These are phyloP conservation scores for Allophyes oxyacanthae DNA, from an alignment of 2,888 invertebrate genomes.

Conservation along the genomic window DNA sequence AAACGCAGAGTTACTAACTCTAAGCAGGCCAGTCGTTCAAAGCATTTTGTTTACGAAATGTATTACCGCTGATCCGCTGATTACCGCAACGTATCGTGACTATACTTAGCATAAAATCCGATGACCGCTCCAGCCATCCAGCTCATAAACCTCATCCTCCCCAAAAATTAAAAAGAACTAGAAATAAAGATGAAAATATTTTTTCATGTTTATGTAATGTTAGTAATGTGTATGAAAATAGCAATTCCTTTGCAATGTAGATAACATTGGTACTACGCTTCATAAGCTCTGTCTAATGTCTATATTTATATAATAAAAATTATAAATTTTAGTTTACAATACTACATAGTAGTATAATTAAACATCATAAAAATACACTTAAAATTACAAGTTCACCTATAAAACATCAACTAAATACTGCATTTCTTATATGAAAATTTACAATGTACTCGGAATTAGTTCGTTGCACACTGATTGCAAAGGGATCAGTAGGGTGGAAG, in stretches of 20 bases:
- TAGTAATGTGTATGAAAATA: constrained; percentile 11
- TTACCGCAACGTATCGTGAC: too few species aligned
- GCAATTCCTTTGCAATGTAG: constrained; percentile 18
- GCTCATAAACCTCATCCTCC: too few species aligned
- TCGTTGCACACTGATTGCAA: constrained; percentile 98
- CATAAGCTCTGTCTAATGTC: constrained; percentile 24
- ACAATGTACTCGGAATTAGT: constrained; percentile 98
- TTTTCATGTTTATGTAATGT: not conserved
- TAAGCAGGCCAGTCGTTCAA: too few species aligned
- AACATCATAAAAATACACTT: constrained; percentile 30
- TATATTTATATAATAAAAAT: constrained; percentile 17
- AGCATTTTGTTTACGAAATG: too few species aligned
- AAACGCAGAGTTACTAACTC: too few species aligned
- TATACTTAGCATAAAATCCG: too few species aligned
- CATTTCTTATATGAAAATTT: constrained; percentile 97
- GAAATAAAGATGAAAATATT: not conserved
- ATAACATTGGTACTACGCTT: constrained; percentile 6
- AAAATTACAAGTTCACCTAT: constrained; percentile 16
- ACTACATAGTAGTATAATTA: constrained; percentile 61
- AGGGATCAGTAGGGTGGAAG: constrained; percentile 98
- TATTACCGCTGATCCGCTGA: too few species aligned
- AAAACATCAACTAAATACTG: constrained; percentile 76
- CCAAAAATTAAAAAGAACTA: too few species aligned
- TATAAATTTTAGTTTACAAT: constrained; percentile 13
- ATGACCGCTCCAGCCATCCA: too few species aligned